Base-by-base conservation (phyloP, 2,888 invertebrate species). In the Periphyllus acericola region DNA sequence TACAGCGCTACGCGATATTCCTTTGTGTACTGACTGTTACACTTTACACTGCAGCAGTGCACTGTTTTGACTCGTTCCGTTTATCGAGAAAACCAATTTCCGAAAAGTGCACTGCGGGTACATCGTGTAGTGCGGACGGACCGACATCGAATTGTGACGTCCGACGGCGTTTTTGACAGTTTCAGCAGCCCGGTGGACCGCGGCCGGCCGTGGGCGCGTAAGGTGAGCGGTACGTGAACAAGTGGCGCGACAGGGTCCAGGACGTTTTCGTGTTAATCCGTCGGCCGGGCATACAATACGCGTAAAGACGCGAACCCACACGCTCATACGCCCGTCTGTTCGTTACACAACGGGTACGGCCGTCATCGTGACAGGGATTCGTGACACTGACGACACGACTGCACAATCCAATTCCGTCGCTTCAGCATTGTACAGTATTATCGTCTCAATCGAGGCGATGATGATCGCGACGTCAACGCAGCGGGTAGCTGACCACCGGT, bases 401-500 rank as follows among this genome's bases (percentile, higher is more conserved):
- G 14, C 46, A 14, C 14, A 46, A 4, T 60, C 25, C 25, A 60
- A 21, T 25, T 3, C 46, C 8, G 11, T 3, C 36, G 36, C 36
- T 36, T 36, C 36, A 36, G 36, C n/a, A n/a, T 36, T 36, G 36
- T 36, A 36, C 36, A 36, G 6, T 5, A 36, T 36, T 36, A 36
- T 36, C 40, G 71, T 82, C 71, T 82, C 71, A 46, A 71, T 71
- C 19, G 71, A 25, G 60, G 17, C n/a, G 46, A 8, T 9, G 40
- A 9, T 9, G 40, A 29, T 52, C 76, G 29, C 60, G 66, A 46
- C 46, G 46, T 46, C 66, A 76, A n/a, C 71, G 9, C 86, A 71
- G 80, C 86, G 74, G 86, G 86, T 19, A 55, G 29, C 60, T 55
- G 80, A 74, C 81, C 87, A 40, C 74, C 86, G 46, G 32, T 46